Percentiles rank a stretch among this genome's conserved stretches.
These are phyloP conservation scores for Sinohyriopsis cumingii DNA, from an alignment of 2,888 invertebrate genomes.

Conservation along the genomic window DNA sequence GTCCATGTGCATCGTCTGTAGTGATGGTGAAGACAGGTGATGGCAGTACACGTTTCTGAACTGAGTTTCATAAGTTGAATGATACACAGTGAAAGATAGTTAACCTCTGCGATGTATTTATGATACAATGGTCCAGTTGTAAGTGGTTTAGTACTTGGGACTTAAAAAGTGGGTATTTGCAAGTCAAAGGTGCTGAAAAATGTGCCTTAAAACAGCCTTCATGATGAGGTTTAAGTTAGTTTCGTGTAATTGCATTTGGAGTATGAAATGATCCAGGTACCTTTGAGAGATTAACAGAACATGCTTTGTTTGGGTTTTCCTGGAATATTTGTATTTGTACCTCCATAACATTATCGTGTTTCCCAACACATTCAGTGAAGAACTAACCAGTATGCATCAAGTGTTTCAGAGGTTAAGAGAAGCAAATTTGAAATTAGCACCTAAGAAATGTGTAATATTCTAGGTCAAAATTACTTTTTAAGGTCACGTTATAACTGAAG, in stretches of 20 bases:
- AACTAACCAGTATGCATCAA: constrained; percentile 6
- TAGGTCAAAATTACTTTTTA: constrained; percentile 15
- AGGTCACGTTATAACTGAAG: constrained; percentile 23
- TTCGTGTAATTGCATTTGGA: constrained; percentile 6
- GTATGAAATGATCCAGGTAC: constrained; percentile 2
- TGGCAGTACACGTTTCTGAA: constrained; percentile 4
- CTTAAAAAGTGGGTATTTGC: constrained; percentile 14
- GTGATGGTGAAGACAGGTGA: constrained; percentile 14
- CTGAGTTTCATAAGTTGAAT: not conserved
- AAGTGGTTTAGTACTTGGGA: constrained; percentile 17
- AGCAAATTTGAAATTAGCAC: constrained; percentile 16
- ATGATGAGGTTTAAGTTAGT: no score
- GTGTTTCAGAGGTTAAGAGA: constrained; percentile 6
- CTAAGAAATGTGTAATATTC: constrained; percentile 17
- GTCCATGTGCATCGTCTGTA: constrained; percentile 11
- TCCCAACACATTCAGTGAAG: constrained; percentile 17
- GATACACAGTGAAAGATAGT: constrained; percentile 3
- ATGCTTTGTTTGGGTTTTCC: no score
- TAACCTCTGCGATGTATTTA: constrained; percentile 20
- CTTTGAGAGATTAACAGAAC: no score
- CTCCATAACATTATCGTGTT: constrained; percentile 19
- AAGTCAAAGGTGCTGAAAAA: constrained; percentile 9
- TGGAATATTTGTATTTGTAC: constrained; percentile 15
- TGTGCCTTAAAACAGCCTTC: no score
- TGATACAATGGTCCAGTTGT: constrained; percentile 11